phyloP scores from a whole-genome alignment of 2,797 vertebrate species.

The Neomorphus geoffroyi region DNA sequence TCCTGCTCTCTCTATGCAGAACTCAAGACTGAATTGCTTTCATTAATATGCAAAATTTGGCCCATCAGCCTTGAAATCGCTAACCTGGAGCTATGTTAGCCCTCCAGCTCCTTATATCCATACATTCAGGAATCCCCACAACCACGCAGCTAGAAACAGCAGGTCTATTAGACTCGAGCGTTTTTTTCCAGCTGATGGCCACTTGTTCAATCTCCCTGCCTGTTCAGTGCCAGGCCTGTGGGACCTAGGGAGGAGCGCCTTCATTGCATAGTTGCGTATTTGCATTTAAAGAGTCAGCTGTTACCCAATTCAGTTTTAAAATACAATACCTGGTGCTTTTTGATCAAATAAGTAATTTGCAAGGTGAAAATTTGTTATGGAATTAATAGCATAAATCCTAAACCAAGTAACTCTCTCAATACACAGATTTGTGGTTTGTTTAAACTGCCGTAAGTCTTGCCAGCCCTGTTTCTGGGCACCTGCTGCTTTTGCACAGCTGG shows the following conservation, averaged over 20 bases:
- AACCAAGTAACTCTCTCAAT: neutral
- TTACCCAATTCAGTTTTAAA: neutral
- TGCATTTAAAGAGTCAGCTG: neutral
- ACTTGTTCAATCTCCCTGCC: accelerated
- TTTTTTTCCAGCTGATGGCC: neutral
- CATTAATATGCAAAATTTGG: neutral
- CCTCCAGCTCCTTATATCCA: neutral
- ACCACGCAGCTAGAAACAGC: neutral
- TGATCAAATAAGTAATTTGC: neutral
- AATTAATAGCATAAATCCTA: neutral
- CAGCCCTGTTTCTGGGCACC: neutral
- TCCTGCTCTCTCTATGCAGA: neutral
- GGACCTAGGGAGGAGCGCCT: neutral
- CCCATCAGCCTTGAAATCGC: neutral
- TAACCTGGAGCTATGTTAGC: neutral
- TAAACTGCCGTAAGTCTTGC: neutral
- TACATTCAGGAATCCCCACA: neutral
- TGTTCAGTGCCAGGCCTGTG: neutral
- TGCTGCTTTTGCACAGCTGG: neutral
- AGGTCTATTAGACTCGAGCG: neutral
- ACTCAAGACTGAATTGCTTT: neutral
- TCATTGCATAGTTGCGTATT: neutral
- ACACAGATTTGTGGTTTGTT: neutral
- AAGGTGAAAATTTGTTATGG: neutral
- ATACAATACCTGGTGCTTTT: neutral